A percentile compares a stretch with the other conserved stretches of the same genome.
Conservation (phyloP, 1,140 invertebrate species). For the Meloidogyne chitwoodi region DNA sequence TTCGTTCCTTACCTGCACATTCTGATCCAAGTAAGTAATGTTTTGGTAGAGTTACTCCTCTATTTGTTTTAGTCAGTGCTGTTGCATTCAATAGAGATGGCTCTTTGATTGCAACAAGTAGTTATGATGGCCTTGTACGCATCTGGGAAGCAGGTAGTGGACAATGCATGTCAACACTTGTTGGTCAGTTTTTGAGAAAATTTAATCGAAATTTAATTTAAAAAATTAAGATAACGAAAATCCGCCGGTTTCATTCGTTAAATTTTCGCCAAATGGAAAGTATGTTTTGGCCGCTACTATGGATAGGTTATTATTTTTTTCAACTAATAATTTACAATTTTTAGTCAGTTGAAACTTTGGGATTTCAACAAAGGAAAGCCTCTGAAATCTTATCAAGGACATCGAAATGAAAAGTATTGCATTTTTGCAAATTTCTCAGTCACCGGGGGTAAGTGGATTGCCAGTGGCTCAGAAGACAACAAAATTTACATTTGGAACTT, state of each 20-base stretch:
- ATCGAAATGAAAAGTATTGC: slow-evolving; percentile 98
- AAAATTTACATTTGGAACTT: slow-evolving; percentile 99
- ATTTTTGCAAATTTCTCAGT: slow-evolving; percentile 99
- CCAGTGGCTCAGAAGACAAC: slow-evolving; percentile 98
- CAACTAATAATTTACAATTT: slow-evolving; percentile 40
- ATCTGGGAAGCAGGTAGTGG: slow-evolving; percentile 99
- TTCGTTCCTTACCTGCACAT: slow-evolving; percentile 86
- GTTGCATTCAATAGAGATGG: slow-evolving; percentile 93
- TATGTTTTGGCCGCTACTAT: slow-evolving; percentile 96
- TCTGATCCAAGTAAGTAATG: slow-evolving; percentile 74
- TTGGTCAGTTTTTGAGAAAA: slow-evolving; percentile 64
- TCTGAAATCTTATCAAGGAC: slow-evolving; percentile 93
- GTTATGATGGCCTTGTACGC: slow-evolving; percentile 97
- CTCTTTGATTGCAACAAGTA: slow-evolving; percentile 92
- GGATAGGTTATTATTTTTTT: slow-evolving; percentile 70
- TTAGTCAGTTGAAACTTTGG: slow-evolving; percentile 88
- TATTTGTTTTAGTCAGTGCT: slow-evolving; percentile 76
- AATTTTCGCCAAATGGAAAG: slow-evolving; percentile 99
- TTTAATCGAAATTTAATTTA: slow-evolving; percentile 11
- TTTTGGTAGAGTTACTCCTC: neutral
- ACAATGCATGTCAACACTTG: slow-evolving; percentile 94
- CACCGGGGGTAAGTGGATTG: slow-evolving; percentile 99
- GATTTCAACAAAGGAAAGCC: slow-evolving; percentile 92
- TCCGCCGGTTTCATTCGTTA: slow-evolving; percentile 98
- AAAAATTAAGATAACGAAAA: slow-evolving; percentile 76